Conservation (phyloP, 2,797 vertebrate species). For the Martes flavigula region DNA sequence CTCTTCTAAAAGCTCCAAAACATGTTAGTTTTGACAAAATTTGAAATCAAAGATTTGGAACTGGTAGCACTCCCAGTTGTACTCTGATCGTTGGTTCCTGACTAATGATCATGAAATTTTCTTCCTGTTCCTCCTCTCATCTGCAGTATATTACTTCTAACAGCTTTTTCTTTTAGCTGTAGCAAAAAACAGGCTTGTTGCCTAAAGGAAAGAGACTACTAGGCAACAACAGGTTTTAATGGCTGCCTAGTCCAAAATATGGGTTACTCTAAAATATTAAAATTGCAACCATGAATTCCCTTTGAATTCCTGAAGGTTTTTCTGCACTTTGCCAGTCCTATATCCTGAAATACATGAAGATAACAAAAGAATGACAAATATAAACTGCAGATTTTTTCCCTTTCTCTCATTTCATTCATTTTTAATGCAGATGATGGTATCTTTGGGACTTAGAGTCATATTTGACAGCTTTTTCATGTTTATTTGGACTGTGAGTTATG, state of each 20-base stretch:
- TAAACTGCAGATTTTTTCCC: conserved; percentile 44
- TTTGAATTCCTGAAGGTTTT: conserved; percentile 30
- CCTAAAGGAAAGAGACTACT: conserved; percentile 32
- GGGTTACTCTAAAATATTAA: conserved; percentile 40
- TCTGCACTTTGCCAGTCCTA: not conserved
- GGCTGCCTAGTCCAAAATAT: not conserved
- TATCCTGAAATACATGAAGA: conserved; percentile 46
- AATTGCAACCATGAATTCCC: conserved; percentile 27
- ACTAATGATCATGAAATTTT: conserved; percentile 17
- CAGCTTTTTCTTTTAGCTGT: not conserved
- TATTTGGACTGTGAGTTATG: conserved; percentile 50
- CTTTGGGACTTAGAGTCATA: conserved; percentile 48
- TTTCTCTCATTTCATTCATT: conserved; percentile 72
- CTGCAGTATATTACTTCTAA: not conserved
- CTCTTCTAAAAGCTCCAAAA: not conserved
- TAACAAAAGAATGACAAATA: conserved; percentile 54
- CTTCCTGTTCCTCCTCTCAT: conserved; percentile 27
- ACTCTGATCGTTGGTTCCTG: not conserved
- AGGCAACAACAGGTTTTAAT: conserved; percentile 54
- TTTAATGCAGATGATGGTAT: conserved; percentile 65
- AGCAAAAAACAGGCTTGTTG: conserved; percentile 1
- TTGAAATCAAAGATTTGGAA: not conserved
- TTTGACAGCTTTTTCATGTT: conserved; percentile 68
- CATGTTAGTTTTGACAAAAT: conserved; percentile 7
- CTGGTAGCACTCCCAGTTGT: not conserved